These are phyloP conservation scores for Muscicapa striata DNA, from an alignment of 2,797 vertebrate genomes.

Conservation along the genomic window DNA sequence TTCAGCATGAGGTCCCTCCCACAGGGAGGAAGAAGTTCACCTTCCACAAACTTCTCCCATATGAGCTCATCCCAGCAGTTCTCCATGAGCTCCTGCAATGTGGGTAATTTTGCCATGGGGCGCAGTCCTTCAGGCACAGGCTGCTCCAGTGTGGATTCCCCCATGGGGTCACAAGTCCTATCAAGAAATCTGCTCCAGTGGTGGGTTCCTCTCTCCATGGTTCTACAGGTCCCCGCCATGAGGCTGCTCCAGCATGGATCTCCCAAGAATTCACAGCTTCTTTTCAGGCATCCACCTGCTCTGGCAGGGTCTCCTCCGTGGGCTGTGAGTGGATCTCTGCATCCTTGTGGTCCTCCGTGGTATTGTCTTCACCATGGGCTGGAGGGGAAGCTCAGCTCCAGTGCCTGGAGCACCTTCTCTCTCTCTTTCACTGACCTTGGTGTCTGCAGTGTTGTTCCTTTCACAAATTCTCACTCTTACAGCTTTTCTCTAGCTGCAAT, in stretches of 20 bases:
- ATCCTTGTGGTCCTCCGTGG: accelerated
- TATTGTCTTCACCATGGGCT: not conserved
- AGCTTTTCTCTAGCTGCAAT: not conserved
- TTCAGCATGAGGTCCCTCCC: accelerated
- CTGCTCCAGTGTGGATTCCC: not conserved
- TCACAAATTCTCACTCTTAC: not conserved
- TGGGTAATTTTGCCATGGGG: not conserved
- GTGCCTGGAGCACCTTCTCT: not conserved
- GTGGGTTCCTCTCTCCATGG: not conserved
- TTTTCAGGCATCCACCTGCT: not conserved
- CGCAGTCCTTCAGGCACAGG: accelerated
- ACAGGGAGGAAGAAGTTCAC: not conserved
- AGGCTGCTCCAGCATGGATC: not conserved
- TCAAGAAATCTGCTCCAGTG: not conserved
- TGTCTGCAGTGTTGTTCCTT: not conserved
- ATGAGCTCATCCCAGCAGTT: not conserved
- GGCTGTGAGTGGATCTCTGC: not conserved
- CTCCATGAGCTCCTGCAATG: accelerated
- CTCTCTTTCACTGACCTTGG: not conserved
- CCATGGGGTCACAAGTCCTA: not conserved
- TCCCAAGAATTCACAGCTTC: not conserved
- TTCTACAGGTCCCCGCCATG: not conserved
- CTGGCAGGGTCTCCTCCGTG: accelerated
- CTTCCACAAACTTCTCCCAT: not conserved
- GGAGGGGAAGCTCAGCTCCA: not conserved